Conservation (phyloP, 1,140 invertebrate species). For the Cyclargus thomasi region DNA sequence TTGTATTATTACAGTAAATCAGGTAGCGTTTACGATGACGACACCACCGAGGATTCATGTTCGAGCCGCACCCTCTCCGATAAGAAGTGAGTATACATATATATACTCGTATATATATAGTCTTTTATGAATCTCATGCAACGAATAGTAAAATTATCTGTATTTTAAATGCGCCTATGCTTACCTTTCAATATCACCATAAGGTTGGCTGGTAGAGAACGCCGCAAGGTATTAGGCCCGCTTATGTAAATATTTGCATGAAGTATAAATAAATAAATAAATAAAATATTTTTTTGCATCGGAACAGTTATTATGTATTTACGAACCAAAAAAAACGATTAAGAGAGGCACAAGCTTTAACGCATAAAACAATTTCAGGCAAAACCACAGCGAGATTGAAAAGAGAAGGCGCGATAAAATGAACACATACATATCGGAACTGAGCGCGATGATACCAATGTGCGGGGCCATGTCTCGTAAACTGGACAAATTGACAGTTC, state of each 20-base stretch:
- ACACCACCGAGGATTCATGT: conserved; percentile 42
- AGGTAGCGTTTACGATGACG: conserved; percentile 44
- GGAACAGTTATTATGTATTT: too few species aligned
- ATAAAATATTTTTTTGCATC: too few species aligned
- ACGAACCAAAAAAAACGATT: too few species aligned
- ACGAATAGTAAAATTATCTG: too few species aligned
- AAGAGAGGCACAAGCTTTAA: background rate
- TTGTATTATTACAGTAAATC: conserved; percentile 25
- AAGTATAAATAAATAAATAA: too few species aligned
- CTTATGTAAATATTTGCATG: too few species aligned
- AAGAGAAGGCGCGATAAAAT: conserved; percentile 95
- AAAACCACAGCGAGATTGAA: conserved; percentile 97
- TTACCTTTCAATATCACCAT: too few species aligned
- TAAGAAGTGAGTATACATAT: conserved; percentile 48
- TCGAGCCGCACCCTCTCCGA: conserved; percentile 47
- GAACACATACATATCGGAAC: conserved; percentile 95
- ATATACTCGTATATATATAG: background rate
- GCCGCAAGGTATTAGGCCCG: too few species aligned
- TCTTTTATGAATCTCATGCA: too few species aligned
- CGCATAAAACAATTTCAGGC: conserved; percentile 70
- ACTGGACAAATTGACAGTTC: conserved; percentile 94
- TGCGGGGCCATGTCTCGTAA: conserved; percentile 94
- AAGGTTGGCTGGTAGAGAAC: too few species aligned
- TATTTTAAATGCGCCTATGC: too few species aligned
- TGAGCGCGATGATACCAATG: conserved; percentile 94